Evolutionary conservation across 1,140 invertebrate species (phyloP), one percentile per base, ranked within the genome.

Genomic region (Armadillidium nasatum): DNA sequence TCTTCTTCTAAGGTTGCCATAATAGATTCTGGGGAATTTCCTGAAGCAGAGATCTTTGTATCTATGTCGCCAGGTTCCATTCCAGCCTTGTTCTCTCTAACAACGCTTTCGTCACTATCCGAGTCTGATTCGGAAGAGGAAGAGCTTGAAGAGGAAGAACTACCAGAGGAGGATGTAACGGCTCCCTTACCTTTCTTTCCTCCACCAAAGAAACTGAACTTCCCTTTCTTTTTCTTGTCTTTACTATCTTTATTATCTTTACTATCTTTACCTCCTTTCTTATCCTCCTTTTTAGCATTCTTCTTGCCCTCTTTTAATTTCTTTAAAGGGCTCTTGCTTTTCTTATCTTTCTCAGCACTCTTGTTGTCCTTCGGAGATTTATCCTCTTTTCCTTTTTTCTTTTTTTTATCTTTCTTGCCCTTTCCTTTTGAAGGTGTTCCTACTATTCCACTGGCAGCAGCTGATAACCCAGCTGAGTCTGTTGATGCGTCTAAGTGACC

Each of bases 171-270:
- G 44, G 76, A 71, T 11, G 71, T 54, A 6, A 23, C 44, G 44
- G 23, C 46, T 46, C 68, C 69, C 71, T 74, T 77, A 19, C 54
- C 60, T 66, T 73, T 73, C 44, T 46, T 60, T 7, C 19, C 33
- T 4, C 73, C 73, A 4, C 73, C 73, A 44, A 75, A 75, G 72
- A 83, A 87, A 84, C 85, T 89, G 88, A 60, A 88, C 88, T 67
- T 70, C 60, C 66, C 60, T 67, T 74, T 80, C 22, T 78, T 75
- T 23, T 78, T 76, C 45, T 78, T 76, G 19, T 73, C 45, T 44
- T 79, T 73, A 43, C 73, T n/a, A n/a, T n/a, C n/a, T n/a, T n/a
- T n/a, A n/a, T n/a, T n/a, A n/a, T n/a, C n/a, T n/a, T n/a, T n/a
- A n/a, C n/a, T 72, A 21, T 79, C 67, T n/a, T 79, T 79, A 6